A percentile compares a stretch with the other conserved stretches of the same genome.
phyloP scores from a whole-genome alignment of 2,797 vertebrate genomes.

The Oophaga sylvatica region DNA sequence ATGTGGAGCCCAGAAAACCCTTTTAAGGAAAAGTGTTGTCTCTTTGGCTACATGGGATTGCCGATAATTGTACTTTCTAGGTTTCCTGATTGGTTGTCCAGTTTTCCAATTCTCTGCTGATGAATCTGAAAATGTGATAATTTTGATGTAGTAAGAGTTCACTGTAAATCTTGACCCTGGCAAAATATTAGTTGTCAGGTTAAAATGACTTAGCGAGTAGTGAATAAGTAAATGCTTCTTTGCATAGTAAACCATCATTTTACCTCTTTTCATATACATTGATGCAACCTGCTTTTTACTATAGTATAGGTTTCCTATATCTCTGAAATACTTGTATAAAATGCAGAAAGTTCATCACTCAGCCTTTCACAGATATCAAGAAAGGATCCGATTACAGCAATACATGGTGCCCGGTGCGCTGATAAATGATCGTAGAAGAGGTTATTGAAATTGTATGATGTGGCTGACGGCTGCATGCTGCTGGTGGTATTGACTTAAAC shows the following conservation, averaged over 20 bases:
- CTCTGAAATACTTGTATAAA: neutral
- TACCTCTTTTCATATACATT: neutral
- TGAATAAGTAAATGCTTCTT: neutral
- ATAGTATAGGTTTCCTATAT: neutral
- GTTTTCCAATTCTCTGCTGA: neutral
- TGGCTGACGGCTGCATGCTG: neutral
- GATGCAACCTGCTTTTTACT: neutral
- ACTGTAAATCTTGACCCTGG: neutral
- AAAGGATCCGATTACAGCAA: neutral
- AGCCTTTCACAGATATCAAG: neutral
- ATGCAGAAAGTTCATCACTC: neutral
- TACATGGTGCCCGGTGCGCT: neutral
- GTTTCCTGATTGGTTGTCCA: neutral
- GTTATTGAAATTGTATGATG: constrained; percentile 22
- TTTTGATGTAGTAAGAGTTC: too few relatives aligned
- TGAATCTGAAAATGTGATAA: neutral
- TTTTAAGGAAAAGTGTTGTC: neutral
- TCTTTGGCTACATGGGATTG: neutral
- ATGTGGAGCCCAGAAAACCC: too few relatives aligned
- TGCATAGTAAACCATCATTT: neutral
- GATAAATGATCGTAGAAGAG: constrained; percentile 22
- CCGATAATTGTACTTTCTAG: too few relatives aligned
- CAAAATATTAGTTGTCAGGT: neutral
- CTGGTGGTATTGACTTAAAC: neutral
- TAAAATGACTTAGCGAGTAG: too few relatives aligned